A percentile compares a stretch with the other conserved stretches of the same genome.
Evolutionary conservation across 2,113 vertebrate genomes (phyloP).

Genomic region (Cynopterus brachyotis): DNA sequence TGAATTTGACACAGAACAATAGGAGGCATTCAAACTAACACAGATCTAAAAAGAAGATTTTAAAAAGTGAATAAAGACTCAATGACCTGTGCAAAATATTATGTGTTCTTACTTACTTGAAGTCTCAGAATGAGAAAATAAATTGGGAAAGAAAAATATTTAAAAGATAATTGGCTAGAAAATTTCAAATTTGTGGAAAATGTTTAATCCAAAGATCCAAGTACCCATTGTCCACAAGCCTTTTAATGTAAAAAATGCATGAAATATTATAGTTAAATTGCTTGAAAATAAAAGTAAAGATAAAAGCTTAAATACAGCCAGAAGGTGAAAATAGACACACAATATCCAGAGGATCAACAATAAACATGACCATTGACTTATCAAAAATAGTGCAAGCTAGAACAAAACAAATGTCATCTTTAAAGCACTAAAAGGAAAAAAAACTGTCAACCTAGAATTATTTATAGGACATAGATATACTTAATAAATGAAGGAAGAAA

Average conservation of each 20-base stretch:
- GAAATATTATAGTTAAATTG: neutral
- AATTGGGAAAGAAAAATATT: neutral
- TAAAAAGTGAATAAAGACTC: neutral
- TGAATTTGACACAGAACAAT: neutral
- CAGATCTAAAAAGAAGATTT: neutral
- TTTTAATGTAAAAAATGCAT: neutral
- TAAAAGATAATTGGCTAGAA: no score
- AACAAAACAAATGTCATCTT: neutral
- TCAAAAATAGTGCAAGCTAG: neutral
- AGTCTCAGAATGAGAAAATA: neutral
- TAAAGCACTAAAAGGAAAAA: neutral
- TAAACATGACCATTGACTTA: neutral
- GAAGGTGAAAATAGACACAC: neutral
- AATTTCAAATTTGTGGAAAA: neutral
- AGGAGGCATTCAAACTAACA: neutral
- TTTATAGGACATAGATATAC: neutral
- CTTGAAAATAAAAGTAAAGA: neutral
- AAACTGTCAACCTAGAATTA: neutral
- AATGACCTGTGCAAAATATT: neutral
- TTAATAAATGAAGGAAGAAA: neutral
- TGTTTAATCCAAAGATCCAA: neutral
- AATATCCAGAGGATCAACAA: neutral
- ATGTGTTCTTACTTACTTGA: neutral
- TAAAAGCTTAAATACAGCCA: neutral
- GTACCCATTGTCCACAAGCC: neutral